Conservation (phyloP, 2,113 vertebrate genomes). For the Hydropotes inermis region DNA sequence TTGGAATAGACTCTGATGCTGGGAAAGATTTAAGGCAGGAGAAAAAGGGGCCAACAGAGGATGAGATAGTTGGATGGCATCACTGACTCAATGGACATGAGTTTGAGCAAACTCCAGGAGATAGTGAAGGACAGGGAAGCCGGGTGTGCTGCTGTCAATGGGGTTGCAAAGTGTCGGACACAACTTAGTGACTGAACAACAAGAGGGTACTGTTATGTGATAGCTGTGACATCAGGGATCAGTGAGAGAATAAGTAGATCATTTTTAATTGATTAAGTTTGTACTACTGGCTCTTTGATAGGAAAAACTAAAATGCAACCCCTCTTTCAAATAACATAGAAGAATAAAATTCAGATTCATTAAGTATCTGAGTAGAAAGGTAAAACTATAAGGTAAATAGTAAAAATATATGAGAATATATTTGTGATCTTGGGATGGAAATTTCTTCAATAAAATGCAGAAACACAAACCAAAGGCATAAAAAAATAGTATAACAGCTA, state of each 20-base stretch:
- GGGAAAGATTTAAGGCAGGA: neutral
- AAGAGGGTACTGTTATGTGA: neutral
- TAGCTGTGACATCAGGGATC: neutral
- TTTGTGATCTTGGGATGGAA: neutral
- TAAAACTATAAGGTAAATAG: neutral
- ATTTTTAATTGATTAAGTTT: neutral
- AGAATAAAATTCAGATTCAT: neutral
- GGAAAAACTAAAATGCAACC: neutral
- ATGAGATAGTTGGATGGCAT: neutral
- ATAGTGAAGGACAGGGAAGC: neutral
- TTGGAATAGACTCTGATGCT: neutral
- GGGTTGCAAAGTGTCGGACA: neutral
- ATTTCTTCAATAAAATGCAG: neutral
- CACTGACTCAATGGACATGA: neutral
- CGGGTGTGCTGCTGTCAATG: neutral
- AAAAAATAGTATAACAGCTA: neutral
- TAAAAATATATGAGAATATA: neutral
- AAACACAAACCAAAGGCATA: neutral
- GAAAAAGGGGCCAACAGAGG: neutral
- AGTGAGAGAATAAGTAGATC: neutral
- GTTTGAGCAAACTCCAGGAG: neutral
- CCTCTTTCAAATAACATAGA: neutral
- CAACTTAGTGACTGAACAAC: neutral
- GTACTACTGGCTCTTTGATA: neutral
- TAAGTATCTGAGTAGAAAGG: neutral